A percentile compares a stretch with the other conserved stretches of the same genome.
Evolutionary conservation across 2,888 invertebrate genomes (phyloP).

Genomic region (Taphrorychus bicolor): DNA sequence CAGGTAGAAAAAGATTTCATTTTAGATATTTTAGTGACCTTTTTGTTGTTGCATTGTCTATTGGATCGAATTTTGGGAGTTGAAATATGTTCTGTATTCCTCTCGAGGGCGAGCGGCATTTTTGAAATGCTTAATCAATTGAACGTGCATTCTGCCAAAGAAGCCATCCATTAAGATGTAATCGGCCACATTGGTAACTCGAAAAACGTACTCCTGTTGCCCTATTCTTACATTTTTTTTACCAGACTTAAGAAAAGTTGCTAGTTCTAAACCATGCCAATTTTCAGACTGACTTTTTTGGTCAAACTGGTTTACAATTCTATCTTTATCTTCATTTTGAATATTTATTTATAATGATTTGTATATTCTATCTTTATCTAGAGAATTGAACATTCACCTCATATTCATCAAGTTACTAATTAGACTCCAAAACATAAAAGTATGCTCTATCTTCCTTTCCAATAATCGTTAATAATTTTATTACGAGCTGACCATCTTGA

Average conservation of each 20-base stretch:
- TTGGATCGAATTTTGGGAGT: slow-evolving; percentile 5
- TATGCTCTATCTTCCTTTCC: no score
- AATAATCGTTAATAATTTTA: background rate
- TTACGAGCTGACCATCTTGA: background rate
- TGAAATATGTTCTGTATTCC: slow-evolving; percentile 4
- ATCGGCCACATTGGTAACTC: no score
- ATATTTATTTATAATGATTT: no score
- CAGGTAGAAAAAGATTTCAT: slow-evolving; percentile 44
- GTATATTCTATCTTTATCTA: no score
- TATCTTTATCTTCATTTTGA: no score
- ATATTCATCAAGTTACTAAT: no score
- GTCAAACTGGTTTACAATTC: no score
- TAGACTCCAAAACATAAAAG: no score
- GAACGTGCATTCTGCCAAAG: background rate
- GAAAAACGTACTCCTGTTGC: no score
- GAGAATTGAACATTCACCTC: background rate
- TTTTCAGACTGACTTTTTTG: no score
- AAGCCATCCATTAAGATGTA: no score
- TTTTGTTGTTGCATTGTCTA: slow-evolving; percentile 30
- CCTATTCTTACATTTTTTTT: background rate
- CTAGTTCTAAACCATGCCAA: no score
- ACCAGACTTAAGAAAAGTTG: background rate
- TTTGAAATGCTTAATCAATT: background rate
- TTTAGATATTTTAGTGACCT: slow-evolving; percentile 39
- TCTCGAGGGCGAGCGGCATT: background rate